Conservation (phyloP, 2,113 vertebrate genomes). For the Lagenorhynchus albirostris region DNA sequence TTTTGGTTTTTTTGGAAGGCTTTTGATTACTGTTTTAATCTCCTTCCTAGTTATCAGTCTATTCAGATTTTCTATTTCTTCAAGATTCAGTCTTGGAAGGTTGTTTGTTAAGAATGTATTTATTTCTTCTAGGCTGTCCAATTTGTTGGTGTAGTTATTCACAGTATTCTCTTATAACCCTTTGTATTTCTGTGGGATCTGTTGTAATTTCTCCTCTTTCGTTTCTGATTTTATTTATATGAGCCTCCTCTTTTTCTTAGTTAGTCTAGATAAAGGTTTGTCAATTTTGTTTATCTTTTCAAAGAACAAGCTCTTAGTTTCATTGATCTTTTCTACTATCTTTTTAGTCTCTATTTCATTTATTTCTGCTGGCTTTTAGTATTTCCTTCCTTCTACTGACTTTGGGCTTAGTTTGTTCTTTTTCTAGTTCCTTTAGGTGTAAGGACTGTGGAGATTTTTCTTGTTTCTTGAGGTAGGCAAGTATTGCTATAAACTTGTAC, state of each 20-base stretch:
- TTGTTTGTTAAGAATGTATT: background rate
- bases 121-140: background rate
- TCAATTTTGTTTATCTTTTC: background rate
- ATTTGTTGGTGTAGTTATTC: background rate
- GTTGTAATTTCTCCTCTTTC: background rate
- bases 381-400: background rate
- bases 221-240: background rate
- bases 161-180: background rate
- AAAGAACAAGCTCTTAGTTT: background rate
- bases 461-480: background rate
- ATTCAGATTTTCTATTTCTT: background rate
- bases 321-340: too few relatives aligned
- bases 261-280: background rate
- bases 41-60: background rate
- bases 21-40: background rate
- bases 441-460: background rate
- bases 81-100: background rate
- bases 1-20: background rate
- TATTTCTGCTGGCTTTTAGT: background rate
- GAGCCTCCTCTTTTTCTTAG: background rate
- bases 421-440: background rate
- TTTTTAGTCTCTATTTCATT: too few relatives aligned
- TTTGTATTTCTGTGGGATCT: background rate
- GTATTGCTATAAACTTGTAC: background rate
- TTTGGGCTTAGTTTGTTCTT: background rate